Base-by-base conservation (phyloP, 2,888 invertebrate species). In the Epinotia nisella region DNA sequence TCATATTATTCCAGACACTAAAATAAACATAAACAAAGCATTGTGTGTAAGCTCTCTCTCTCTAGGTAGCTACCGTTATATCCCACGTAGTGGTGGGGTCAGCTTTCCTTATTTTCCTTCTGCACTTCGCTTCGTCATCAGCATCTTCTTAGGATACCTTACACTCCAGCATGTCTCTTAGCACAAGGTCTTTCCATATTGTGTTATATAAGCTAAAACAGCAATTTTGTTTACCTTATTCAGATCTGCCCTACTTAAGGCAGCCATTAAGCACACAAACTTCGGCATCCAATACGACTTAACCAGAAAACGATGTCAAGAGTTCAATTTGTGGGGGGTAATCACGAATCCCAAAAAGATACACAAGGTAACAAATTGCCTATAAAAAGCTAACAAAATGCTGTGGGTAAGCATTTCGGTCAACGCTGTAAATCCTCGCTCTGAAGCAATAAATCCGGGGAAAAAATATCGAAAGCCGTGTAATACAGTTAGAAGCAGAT, bases 361-460 rank as follows among this genome's bases (percentile, higher is more conserved):
- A 91, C 89, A 91, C 87, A 89, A 87, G 89, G 90, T 90, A 90
- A 90, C 91, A 90, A 91, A 92, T 91, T 89, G 91, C 85, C 91
- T 89, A 91, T 92, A 91, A 92, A 92, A 91, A 90, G 87, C 89
- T 90, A 91, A 90, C 91, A 90, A 91, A 91, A 91, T 88, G 87
- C 84, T 87, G 87, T 83, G 89, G 90, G 89, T 89, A 88, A 90
- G 89, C 90, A 88, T 90, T 90, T 87, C 87, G 91, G 90, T 90
- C 90, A 88, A 90, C 89, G 90, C 88, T 91, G 91, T 92, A 91
- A 92, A 92, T 92, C 91, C 90, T 86, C 78, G 79, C 83, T 80
- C 83, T 82, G 75, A 78, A 80, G 84, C 83, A 82, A 90, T 91
- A 92, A 92, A 92, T 92, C 87, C 85, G 79, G 80, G 81, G 82